Conservation (phyloP, 2,888 invertebrate genomes). For the Nematopogon swammerdamellus region DNA sequence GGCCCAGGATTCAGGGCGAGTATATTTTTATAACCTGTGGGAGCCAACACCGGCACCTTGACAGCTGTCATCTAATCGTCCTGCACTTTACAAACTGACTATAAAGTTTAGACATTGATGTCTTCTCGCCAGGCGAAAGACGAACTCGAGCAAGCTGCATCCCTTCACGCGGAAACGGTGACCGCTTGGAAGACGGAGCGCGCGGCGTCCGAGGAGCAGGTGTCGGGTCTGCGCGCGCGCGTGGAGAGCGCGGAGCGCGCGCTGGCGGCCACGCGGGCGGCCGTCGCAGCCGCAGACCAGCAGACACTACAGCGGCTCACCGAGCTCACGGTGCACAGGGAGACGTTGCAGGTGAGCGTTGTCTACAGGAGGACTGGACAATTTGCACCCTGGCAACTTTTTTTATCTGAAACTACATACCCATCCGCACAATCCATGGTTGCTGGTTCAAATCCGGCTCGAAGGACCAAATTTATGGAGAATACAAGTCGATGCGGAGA, state of each 20-base stretch:
- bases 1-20: too few relatives aligned
- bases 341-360: constrained; percentile 35
- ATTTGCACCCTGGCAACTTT: too few relatives aligned
- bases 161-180: constrained; percentile 48
- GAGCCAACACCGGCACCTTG: too few relatives aligned
- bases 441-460: constrained; percentile 2
- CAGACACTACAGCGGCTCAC: constrained; percentile 34
- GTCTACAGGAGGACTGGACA: too few relatives aligned
- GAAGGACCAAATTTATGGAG: constrained; percentile 2
- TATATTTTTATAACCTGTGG: too few relatives aligned
- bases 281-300: constrained; percentile 19
- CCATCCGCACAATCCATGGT: too few relatives aligned
- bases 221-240: constrained; percentile 17
- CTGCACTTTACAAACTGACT: too few relatives aligned
- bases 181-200: constrained; percentile 32
- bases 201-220: constrained; percentile 13
- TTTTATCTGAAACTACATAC: too few relatives aligned
- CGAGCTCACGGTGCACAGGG: constrained; percentile 37
- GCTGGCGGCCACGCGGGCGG: constrained; percentile 15
- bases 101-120: too few relatives aligned
- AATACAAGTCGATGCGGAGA: too few relatives aligned
- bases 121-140: constrained; percentile 32
- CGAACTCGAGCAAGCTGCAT: constrained; percentile 47
- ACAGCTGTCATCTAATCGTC: too few relatives aligned
- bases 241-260: constrained; percentile 14